Evolutionary conservation across 1,140 invertebrate genomes (phyloP), one percentile per base, ranked within the genome.

Genomic region (Hypothenemus hampei): DNA sequence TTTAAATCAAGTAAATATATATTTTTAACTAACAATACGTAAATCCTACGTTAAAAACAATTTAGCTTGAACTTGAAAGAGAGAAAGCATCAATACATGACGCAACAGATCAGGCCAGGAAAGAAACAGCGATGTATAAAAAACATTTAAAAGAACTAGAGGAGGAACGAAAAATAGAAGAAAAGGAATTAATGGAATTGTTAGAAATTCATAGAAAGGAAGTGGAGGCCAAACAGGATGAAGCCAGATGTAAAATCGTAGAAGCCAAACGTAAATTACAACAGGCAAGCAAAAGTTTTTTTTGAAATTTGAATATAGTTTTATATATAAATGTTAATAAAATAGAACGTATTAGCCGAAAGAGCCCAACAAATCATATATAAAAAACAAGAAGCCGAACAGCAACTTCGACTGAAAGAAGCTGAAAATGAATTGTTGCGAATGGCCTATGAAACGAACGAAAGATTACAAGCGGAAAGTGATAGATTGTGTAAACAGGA

Each of bases 131-230:
- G 0, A 44, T 62, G 16, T 69, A 71, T 39, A 58, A 51, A 40
- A 54, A 67, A 51, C 60, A 68, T 48, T 49, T 71, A 21, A 49
- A 55, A 40, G 57, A 71, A 45, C 26, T 71, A 7, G 59, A 65
- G 33, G 22, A 59, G 18, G 23, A 61, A 50, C 40, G 59, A 15
- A 55, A 63, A 50, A 20, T 58, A n/a, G 69, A 70, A 48, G 67
- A 69, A 23, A 39, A 54, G 21, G 46, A 65, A 40, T 50, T 69
- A 2, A 41, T 49, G 7, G 44, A 49, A 37, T 7, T 66, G 2
- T 39, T 71, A 31, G 58, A 60, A 18, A 48, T 59, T n/a, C 46
- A 65, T 35, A 53, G 58, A 18, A 59, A 60, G 15, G 44, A 33
- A 10, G 56, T 65, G 11, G 57, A 69, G 51, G 50, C 36, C 13